phyloP scores from a whole-genome alignment of 2,797 vertebrate genomes.

The Thunnus albacares region DNA sequence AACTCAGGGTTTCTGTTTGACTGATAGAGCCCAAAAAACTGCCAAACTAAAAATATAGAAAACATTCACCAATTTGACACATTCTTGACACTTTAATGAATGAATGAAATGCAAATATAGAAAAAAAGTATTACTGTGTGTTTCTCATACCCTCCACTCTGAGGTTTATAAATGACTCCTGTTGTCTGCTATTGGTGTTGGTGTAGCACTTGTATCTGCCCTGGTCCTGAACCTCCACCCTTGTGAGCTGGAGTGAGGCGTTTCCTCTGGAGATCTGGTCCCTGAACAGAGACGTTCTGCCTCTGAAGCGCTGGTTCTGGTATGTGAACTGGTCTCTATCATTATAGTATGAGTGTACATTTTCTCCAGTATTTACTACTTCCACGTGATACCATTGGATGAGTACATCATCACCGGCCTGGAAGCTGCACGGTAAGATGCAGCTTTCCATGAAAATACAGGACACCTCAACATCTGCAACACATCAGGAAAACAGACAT shows the following conservation, averaged over 20 bases:
- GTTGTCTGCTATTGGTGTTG: conserved; percentile 39
- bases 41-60: too few relatives aligned
- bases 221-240: conserved; percentile 67
- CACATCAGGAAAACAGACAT: conserved; percentile 4
- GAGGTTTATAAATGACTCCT: conserved; percentile 35
- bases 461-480: conserved; percentile 20
- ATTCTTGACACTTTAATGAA: too few relatives aligned
- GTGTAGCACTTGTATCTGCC: conserved; percentile 83
- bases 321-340: conserved; percentile 34
- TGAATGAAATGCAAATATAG: too few relatives aligned
- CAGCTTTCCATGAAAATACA: conserved; percentile 37
- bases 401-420: fast-evolving
- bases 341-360: conserved; percentile 77
- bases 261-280: conserved; percentile 79
- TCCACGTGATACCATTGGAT: too few relatives aligned
- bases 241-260: conserved; percentile 80
- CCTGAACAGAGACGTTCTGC: conserved; percentile 77
- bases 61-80: too few relatives aligned
- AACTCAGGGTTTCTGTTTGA: too few relatives aligned
- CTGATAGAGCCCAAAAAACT: too few relatives aligned
- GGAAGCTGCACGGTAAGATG: conserved; percentile 44
- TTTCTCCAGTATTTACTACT: fast-evolving
- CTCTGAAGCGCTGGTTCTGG: conserved; percentile 67
- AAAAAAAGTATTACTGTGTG: background rate
- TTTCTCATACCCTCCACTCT: conserved; percentile 72